Evolutionary conservation across 2,113 vertebrate species (phyloP).

Genomic region (Hydropotes inermis): DNA sequence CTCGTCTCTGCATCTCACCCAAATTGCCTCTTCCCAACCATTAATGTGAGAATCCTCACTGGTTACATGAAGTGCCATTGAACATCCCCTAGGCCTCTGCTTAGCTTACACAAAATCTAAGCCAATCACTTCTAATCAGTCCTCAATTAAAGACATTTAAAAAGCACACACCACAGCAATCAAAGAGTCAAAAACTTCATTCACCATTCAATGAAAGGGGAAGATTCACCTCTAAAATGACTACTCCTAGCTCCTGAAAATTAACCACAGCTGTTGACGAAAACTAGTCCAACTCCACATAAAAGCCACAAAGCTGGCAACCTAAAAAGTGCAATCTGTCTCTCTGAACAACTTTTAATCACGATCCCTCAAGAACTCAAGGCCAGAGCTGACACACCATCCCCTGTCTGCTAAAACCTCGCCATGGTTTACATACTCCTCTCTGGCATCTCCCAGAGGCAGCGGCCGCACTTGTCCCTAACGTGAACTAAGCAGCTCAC

Average conservation of each 20-base stretch:
- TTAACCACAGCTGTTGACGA: conserved; percentile 76
- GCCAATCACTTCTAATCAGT: neutral
- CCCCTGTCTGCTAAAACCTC: conserved; percentile 57
- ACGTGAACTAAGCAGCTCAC: conserved; percentile 1
- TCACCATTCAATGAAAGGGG: conserved; percentile 34
- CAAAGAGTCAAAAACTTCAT: conserved; percentile 37
- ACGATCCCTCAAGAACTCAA: neutral
- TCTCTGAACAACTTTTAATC: conserved; percentile 69
- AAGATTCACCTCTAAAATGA: conserved; percentile 40
- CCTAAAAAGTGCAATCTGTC: conserved; percentile 46
- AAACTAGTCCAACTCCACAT: conserved; percentile 70
- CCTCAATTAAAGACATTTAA: conserved; percentile 13
- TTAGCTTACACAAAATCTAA: neutral
- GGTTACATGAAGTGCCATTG: neutral
- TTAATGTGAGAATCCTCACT: neutral
- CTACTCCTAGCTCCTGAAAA: conserved; percentile 70
- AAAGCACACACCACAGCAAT: conserved; percentile 42
- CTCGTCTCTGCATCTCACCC: neutral
- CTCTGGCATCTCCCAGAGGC: conserved; percentile 49
- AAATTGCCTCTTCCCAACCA: neutral
- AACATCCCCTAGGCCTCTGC: neutral
- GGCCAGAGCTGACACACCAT: conserved; percentile 74
- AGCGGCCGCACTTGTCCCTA: conserved; percentile 46
- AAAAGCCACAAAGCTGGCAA: conserved; percentile 78
- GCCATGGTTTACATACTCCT: neutral